phyloP scores from a whole-genome alignment of 2,888 invertebrate genomes.

The Acanthococcus lagerstroemiae region DNA sequence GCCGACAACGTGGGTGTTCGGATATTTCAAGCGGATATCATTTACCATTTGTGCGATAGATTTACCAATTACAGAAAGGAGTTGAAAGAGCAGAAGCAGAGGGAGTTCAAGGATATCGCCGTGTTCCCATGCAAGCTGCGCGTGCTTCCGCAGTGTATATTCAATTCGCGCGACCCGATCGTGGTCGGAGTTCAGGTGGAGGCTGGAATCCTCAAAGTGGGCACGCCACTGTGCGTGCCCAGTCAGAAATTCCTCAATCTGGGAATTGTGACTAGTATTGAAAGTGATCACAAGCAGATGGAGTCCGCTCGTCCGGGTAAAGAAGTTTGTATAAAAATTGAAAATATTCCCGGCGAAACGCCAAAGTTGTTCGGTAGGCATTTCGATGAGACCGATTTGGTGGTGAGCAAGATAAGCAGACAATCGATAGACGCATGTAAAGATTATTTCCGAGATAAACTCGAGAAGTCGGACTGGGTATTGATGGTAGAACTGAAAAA shows the following conservation, averaged over 20 bases:
- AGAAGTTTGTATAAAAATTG: constrained; percentile 94
- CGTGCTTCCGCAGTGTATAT: constrained; percentile 69
- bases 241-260: constrained; percentile 92
- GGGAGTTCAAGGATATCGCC: constrained; percentile 91
- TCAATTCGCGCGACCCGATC: constrained; percentile 97
- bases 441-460: constrained; percentile 96
- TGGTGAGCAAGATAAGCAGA: constrained; percentile 94
- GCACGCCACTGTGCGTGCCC: constrained; percentile 96
- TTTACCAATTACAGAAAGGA: constrained; percentile 90
- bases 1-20: constrained; percentile 88
- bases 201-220: constrained; percentile 87
- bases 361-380: constrained; percentile 98
- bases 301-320: constrained; percentile 91
- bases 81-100: constrained; percentile 77
- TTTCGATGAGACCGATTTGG: constrained; percentile 90
- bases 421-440: constrained; percentile 99
- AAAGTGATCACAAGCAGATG: constrained; percentile 88
- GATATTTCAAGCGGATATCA: constrained; percentile 98
- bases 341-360: constrained; percentile 92
- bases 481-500: constrained; percentile 98
- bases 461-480: constrained; percentile 95
- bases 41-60: constrained; percentile 97
- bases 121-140: constrained; percentile 94
- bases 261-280: constrained; percentile 89
- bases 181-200: constrained; percentile 93